Conservation (phyloP, 2,888 invertebrate species). For the Drosophila tanythrix region DNA sequence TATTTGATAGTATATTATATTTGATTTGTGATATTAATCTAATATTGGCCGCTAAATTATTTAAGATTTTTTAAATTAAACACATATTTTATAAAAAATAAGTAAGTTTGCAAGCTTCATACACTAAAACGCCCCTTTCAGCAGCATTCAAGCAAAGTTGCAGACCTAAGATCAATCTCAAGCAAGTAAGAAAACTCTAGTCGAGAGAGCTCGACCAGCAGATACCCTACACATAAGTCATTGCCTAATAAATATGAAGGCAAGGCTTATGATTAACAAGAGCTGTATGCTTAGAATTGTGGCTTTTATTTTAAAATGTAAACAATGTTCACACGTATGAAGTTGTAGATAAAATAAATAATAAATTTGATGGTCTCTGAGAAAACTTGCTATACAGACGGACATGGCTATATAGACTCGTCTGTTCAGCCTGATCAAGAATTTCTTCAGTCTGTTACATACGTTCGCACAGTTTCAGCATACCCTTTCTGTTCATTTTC, state of each 20-base stretch:
- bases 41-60: background rate
- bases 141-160: constrained; percentile 2
- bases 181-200: background rate
- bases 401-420: background rate
- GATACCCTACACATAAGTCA: background rate
- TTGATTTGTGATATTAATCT: background rate
- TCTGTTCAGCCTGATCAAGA: background rate
- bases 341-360: constrained; percentile 2
- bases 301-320: too few relatives aligned
- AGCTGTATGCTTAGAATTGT: too few relatives aligned
- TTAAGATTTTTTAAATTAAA: background rate
- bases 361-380: background rate
- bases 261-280: too few relatives aligned
- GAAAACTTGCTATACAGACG: background rate
- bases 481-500: background rate
- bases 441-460: background rate
- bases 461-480: background rate
- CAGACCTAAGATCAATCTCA: background rate
- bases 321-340: background rate
- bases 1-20: background rate
- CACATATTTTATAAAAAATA: background rate
- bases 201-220: background rate
- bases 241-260: too few relatives aligned
- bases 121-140: background rate
- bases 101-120: background rate